These are phyloP conservation scores for Apostichopus japonicus DNA, from an alignment of 35 echinoderm and acorn worm genomes.

Conservation along the genomic window DNA sequence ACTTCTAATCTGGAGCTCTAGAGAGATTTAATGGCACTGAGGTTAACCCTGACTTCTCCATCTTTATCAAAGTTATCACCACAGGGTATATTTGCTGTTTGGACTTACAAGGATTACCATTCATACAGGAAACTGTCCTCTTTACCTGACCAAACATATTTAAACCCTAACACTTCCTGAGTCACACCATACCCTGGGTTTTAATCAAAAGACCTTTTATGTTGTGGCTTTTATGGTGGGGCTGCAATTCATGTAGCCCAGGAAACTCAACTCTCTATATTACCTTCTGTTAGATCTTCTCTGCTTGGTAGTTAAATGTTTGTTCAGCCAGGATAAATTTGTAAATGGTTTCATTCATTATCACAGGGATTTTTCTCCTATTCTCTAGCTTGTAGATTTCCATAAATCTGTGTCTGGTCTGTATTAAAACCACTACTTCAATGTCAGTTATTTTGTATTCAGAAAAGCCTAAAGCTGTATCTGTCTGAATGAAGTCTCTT, in stretches of 20 bases:
- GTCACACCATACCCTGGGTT: neutral
- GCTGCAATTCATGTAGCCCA: no score
- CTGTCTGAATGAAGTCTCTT: no score
- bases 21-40: neutral
- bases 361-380: no score
- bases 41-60: neutral
- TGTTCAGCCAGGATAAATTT: neutral
- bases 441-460: no score
- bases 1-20: neutral
- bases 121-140: neutral
- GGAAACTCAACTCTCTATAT: no score
- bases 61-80: constrained; percentile 19
- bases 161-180: neutral
- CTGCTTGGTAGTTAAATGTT: no score
- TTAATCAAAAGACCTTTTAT: neutral
- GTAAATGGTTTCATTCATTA: neutral
- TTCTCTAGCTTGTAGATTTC: no score
- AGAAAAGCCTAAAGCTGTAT: no score
- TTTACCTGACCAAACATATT: neutral
- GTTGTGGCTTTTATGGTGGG: neutral
- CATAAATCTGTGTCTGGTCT: no score
- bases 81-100: neutral
- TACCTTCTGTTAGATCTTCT: no score
- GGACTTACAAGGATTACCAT: constrained; percentile 13
- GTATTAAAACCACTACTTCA: no score